phyloP scores from a whole-genome alignment of 2,113 vertebrate species.

The Dryoscopus gambensis region DNA sequence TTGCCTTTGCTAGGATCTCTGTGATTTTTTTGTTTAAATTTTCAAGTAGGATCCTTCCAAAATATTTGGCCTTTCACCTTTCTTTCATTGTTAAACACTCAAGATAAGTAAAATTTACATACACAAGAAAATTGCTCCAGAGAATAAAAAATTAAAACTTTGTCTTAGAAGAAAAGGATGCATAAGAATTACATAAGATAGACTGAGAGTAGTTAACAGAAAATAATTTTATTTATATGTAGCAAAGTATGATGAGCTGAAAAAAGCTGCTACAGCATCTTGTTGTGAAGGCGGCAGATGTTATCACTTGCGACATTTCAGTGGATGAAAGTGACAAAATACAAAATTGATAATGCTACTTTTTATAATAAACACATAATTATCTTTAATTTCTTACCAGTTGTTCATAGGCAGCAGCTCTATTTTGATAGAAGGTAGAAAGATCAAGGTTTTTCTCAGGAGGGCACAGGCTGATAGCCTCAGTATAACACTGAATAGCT shows the following conservation, averaged over 20 bases:
- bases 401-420: constrained; percentile 96
- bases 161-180: not conserved
- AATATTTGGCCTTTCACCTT: not conserved
- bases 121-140: not conserved
- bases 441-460: constrained; percentile 89
- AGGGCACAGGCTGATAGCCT: constrained; percentile 92
- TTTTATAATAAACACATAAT: not conserved
- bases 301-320: not conserved
- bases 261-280: not conserved
- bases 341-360: not conserved
- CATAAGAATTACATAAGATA: not conserved
- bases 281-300: not conserved
- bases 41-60: not conserved
- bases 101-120: not conserved
- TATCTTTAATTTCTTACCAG: constrained; percentile 76
- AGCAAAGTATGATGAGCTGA: not conserved
- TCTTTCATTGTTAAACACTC: not conserved
- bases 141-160: not conserved
- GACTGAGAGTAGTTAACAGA: not conserved
- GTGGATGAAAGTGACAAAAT: not conserved
- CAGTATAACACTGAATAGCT: constrained; percentile 97
- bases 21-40: not conserved
- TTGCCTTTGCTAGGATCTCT: not conserved
- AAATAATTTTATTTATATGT: not conserved
- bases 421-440: constrained; percentile 98